phyloP scores from a whole-genome alignment of 2,888 invertebrate genomes.

The Melanargia galathea region DNA sequence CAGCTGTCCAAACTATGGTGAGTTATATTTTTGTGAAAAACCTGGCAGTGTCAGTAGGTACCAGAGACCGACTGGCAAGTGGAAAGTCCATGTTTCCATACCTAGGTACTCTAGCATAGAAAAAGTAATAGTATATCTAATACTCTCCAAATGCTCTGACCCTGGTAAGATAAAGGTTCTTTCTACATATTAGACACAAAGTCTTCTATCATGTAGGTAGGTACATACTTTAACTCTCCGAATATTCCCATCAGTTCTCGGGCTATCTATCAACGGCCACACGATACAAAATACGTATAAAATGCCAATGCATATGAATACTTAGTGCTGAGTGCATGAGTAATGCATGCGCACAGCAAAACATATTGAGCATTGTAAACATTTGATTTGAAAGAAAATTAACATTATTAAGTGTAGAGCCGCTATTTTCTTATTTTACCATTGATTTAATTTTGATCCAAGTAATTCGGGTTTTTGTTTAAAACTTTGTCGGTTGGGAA shows the following conservation, averaged over 20 bases:
- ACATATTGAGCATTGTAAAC: not conserved
- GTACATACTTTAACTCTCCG: not conserved
- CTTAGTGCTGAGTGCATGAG: slow-evolving; percentile 18
- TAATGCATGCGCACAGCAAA: slow-evolving; percentile 7
- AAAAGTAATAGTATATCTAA: too few species aligned
- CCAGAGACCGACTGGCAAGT: too few species aligned
- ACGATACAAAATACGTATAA: slow-evolving; percentile 17
- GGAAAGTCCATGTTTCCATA: too few species aligned
- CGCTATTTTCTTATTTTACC: not conserved
- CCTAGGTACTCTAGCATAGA: too few species aligned
- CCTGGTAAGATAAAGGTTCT: too few species aligned
- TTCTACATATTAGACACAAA: too few species aligned
- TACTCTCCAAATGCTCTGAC: too few species aligned
- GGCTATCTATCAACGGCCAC: not conserved
- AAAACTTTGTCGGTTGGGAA: not conserved
- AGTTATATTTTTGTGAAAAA: too few species aligned
- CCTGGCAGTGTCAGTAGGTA: too few species aligned
- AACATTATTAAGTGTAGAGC: not conserved
- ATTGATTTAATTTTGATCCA: not conserved
- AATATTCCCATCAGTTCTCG: not conserved
- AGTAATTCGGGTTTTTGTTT: not conserved
- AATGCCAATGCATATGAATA: slow-evolving; percentile 24
- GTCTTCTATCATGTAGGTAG: too few species aligned
- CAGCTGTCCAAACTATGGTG: too few species aligned
- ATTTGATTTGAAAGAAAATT: slow-evolving; percentile 7